Evolutionary conservation across 2,888 invertebrate species (phyloP), one percentile per base, ranked within the genome.

Genomic region (Nymphalis polychloros): DNA sequence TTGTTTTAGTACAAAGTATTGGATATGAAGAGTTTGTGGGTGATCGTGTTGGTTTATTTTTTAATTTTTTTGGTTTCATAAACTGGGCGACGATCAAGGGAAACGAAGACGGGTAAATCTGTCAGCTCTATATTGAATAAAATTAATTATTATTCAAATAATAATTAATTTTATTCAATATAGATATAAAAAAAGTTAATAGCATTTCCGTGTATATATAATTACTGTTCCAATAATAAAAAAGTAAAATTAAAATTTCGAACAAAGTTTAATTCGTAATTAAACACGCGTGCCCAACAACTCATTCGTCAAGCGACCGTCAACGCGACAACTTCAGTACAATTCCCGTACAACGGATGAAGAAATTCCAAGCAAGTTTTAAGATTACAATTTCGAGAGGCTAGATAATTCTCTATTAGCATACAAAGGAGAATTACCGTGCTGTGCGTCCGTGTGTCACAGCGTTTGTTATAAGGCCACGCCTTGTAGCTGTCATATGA

Each of bases 361-460:
- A 92, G 92, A 90, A 92, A 92, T 90, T 89, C 89, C 89, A 85
- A 86, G 87, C 89, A 75, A 86, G 90, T 89, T 89, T 84, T 80
- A 82, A 92, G 92, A 92, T 92, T 91, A 92, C 89, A 90, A 90
- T 92, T 92, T 90, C 86, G 88, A 88, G 84, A 82, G 86, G 88
- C 90, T 92, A 92, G 92, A 92, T 92, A 90, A 92, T 92, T 92
- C 89, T 84, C 84, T 86, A 88, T 90, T 92, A 88, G 90, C 92
- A 92, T 92, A 92, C 92, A 92, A 92, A 91, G 91, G 90, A 86
- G 89, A 85, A 90, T 90, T 90, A 90, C 90, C 85, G 88, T 85
- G 84, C 79, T 84, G 85, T 87, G 85, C 85, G 88, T 89, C 83
- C 87, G 88, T 88, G 82, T 89, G 89, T 88, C 88, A 85, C 80